A percentile compares a stretch with the other conserved stretches of the same genome.
These are phyloP conservation scores for Corythoichthys haematopterus DNA, from an alignment of 2,113 vertebrate species.

Conservation along the genomic window DNA sequence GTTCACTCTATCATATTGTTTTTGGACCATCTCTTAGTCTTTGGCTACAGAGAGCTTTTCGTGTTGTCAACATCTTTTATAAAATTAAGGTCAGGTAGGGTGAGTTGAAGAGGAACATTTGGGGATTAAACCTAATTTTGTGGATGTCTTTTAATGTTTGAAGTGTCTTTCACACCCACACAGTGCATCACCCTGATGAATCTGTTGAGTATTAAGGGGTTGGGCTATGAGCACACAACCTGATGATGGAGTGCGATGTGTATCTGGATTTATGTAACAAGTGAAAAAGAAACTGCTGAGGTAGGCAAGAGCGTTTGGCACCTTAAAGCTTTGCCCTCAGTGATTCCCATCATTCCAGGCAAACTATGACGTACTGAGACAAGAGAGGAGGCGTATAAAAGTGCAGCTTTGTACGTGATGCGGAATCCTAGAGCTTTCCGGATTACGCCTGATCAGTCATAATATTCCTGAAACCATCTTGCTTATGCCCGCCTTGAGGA, in stretches of 20 bases:
- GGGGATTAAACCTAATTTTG: conserved; percentile 3
- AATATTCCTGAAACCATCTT: conserved; percentile 37
- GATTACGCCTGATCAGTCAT: conserved; percentile 56
- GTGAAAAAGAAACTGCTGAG: conserved; percentile 20
- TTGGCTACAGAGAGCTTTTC: conserved; percentile 20
- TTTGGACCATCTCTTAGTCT: conserved; percentile 59
- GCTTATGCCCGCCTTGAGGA: conserved; percentile 35
- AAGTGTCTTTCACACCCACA: neutral
- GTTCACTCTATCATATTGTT: conserved; percentile 44
- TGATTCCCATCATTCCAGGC: conserved; percentile 34
- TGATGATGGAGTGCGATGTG: conserved; percentile 21
- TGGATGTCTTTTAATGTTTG: conserved; percentile 7
- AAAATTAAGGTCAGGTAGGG: conserved; percentile 37
- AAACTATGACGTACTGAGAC: conserved; percentile 38
- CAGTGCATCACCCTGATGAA: conserved; percentile 33
- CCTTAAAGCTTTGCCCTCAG: conserved; percentile 19
- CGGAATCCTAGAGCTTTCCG: conserved; percentile 41
- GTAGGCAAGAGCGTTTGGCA: conserved; percentile 5
- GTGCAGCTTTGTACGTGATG: conserved; percentile 48
- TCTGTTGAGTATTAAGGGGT: conserved; percentile 21
- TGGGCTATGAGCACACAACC: conserved; percentile 14
- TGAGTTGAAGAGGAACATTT: conserved; percentile 30
- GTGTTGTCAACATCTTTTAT: conserved; percentile 22
- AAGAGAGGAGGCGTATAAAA: conserved; percentile 32
- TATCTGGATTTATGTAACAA: conserved; percentile 26